phyloP scores from a whole-genome alignment of 2,888 invertebrate genomes.

The Rhaphigaster nebulosa region DNA sequence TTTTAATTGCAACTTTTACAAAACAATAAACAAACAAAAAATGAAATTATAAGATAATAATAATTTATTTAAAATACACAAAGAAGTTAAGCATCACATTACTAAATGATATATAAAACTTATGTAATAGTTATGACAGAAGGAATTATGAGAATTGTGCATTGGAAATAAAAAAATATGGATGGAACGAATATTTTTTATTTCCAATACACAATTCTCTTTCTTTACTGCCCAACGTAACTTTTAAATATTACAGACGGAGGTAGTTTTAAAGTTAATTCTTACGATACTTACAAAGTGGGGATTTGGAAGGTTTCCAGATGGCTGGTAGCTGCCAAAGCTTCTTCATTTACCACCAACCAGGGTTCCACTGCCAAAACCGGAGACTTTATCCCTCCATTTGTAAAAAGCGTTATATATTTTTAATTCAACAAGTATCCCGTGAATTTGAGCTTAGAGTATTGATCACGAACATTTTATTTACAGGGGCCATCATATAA shows the following conservation, averaged over 20 bases:
- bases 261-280: neutral
- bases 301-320: conserved; percentile 14
- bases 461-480: neutral
- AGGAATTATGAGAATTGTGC: too few species aligned
- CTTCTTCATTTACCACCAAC: neutral
- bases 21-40: too few species aligned
- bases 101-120: too few species aligned
- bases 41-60: too few species aligned
- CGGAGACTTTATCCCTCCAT: neutral
- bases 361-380: conserved; percentile 3
- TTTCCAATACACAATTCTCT: too few species aligned
- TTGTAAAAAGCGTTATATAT: neutral
- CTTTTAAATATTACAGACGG: neutral
- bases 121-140: too few species aligned
- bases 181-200: too few species aligned
- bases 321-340: neutral
- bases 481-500: neutral
- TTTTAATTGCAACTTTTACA: too few species aligned
- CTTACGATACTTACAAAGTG: neutral
- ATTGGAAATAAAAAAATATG: too few species aligned
- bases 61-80: too few species aligned
- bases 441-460: neutral
- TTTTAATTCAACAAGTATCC: conserved; percentile 24
- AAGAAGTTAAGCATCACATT: too few species aligned
- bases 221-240: neutral